phyloP scores from a whole-genome alignment of 2,888 invertebrate species.

The Chloroclystis v-ata region DNA sequence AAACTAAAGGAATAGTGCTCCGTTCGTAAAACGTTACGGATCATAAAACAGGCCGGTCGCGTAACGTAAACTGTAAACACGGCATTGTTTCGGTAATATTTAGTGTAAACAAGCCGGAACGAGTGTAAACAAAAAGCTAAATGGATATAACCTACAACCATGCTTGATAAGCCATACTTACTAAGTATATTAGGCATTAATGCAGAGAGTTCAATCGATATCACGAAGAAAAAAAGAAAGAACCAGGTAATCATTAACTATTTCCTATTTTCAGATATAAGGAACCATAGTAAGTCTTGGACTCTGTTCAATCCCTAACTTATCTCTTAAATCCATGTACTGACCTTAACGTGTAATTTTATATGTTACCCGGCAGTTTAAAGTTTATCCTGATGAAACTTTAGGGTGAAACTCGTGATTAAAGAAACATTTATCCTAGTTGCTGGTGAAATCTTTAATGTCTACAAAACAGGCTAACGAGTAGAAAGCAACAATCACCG shows the following conservation, averaged over 20 bases:
- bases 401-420: neutral
- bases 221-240: too few relatives aligned
- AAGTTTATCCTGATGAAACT: too few relatives aligned
- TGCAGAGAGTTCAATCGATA: neutral
- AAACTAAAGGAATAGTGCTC: conserved; percentile 21
- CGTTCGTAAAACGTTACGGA: conserved; percentile 25
- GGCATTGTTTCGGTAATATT: conserved; percentile 26
- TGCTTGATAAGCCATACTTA: conserved; percentile 7
- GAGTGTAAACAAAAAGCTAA: conserved; percentile 20
- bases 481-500: conserved; percentile 36
- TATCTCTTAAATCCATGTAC: too few relatives aligned
- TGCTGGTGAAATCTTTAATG: conserved; percentile 13
- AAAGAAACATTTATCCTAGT: conserved; percentile 1
- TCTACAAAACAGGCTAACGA: conserved; percentile 21
- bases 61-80: conserved; percentile 26
- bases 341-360: too few relatives aligned
- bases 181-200: neutral
- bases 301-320: too few relatives aligned
- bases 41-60: conserved; percentile 24
- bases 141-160: conserved; percentile 14
- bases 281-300: too few relatives aligned
- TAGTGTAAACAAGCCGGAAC: conserved; percentile 19
- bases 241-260: too few relatives aligned
- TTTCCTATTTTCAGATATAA: too few relatives aligned
- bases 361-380: too few relatives aligned